phyloP scores from a whole-genome alignment of 2,888 invertebrate species.

The Rhimphoctona megacephalus region DNA sequence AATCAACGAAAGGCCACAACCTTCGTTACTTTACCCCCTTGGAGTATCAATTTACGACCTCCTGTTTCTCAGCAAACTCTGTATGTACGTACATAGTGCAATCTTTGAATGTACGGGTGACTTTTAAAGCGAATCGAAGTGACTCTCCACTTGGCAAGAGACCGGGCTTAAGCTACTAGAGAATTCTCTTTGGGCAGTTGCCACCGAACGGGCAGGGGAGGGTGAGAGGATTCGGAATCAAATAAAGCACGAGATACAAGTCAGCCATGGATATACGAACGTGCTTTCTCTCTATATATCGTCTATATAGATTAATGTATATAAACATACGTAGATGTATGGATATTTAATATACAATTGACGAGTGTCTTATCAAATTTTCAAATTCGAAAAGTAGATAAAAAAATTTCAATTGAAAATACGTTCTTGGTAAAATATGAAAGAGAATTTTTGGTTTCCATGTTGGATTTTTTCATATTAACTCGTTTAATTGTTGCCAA shows the following conservation, averaged over 20 bases:
- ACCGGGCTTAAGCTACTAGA: constrained; percentile 78
- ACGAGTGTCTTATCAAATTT: not conserved
- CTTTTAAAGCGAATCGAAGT: constrained; percentile 81
- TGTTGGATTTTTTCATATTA: not conserved
- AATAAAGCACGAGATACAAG: constrained; percentile 58
- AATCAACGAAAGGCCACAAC: constrained; percentile 10
- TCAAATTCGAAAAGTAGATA: not conserved
- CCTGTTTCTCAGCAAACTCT: not conserved
- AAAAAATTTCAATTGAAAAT: not conserved
- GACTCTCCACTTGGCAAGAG: constrained; percentile 78
- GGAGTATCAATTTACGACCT: not conserved
- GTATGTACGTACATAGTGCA: not conserved
- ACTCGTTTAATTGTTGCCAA: not conserved
- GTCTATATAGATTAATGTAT: not conserved
- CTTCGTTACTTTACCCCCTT: not conserved
- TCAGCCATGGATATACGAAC: constrained; percentile 43
- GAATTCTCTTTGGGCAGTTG: constrained; percentile 83
- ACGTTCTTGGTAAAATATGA: not conserved
- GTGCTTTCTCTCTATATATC: constrained; percentile 7
- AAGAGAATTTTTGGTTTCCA: not conserved
- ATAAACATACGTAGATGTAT: constrained; percentile 4
- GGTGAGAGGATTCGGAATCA: constrained; percentile 57
- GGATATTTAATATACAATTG: not conserved
- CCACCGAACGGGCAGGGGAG: constrained; percentile 72
- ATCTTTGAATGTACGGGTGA: constrained; percentile 70